A percentile compares a stretch with the other conserved stretches of the same genome.
phyloP scores from a whole-genome alignment of 2,888 invertebrate species.

The Eupithecia dodoneata region DNA sequence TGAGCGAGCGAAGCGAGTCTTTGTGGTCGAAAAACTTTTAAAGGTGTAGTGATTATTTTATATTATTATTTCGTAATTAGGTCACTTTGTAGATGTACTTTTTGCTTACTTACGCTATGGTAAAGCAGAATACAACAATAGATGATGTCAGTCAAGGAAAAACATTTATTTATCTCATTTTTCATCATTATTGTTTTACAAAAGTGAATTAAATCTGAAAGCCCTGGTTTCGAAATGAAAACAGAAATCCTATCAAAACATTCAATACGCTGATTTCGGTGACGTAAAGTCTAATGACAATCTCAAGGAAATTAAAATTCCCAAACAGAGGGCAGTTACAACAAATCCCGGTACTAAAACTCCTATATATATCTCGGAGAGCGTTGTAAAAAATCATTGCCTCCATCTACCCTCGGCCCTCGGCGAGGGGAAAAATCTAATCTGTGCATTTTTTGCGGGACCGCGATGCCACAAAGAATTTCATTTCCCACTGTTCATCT shows the following conservation, averaged over 20 bases:
- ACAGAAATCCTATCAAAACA: slow-evolving; percentile 24
- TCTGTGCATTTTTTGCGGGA: slow-evolving; percentile 85
- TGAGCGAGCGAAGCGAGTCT: neutral
- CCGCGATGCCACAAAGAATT: slow-evolving; percentile 85
- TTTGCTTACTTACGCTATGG: neutral
- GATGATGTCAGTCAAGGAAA: neutral
- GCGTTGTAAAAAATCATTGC: slow-evolving; percentile 85
- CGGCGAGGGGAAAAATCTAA: slow-evolving; percentile 83
- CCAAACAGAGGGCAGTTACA: slow-evolving; percentile 81
- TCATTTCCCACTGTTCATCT: slow-evolving; percentile 86
- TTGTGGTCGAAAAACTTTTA: neutral
- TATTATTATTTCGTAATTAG: neutral
- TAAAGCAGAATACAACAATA: neutral
- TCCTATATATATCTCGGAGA: slow-evolving; percentile 79
- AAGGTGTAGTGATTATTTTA: neutral
- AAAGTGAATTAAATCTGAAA: neutral
- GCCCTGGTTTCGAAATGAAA: slow-evolving; percentile 1
- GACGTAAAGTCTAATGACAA: slow-evolving; percentile 38
- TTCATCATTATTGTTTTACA: neutral
- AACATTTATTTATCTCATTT: slow-evolving; percentile 7
- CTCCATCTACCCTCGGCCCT: slow-evolving; percentile 80
- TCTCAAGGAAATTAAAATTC: slow-evolving; percentile 82
- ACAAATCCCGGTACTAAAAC: slow-evolving; percentile 82
- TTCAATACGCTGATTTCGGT: slow-evolving; percentile 37
- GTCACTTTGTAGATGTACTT: neutral